These are phyloP conservation scores for Lycophotia porphyrea DNA, from an alignment of 2,888 invertebrate genomes.

Conservation along the genomic window DNA sequence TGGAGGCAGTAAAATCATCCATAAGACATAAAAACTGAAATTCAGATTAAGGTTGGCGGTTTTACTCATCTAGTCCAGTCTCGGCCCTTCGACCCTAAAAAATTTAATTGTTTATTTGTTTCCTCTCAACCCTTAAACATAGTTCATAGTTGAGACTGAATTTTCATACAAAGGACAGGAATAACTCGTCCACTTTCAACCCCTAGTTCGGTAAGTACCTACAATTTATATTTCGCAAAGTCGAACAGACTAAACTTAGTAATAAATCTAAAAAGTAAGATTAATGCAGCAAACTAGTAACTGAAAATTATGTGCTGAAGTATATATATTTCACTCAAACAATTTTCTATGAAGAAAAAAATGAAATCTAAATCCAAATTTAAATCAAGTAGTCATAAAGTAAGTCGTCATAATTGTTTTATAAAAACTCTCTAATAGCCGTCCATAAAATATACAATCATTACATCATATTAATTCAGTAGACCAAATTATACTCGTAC, in stretches of 20 bases:
- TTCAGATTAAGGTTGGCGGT: not conserved
- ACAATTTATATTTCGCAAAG: too few species aligned
- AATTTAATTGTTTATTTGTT: too few species aligned
- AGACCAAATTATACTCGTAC: slow-evolving; percentile 45
- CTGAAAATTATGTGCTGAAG: not conserved
- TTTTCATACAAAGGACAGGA: too few species aligned
- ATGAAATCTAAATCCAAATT: not conserved
- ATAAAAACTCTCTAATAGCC: slow-evolving; percentile 10
- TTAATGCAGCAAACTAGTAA: not conserved
- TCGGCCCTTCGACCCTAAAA: too few species aligned
- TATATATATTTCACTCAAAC: fast-evolving
- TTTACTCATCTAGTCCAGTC: too few species aligned
- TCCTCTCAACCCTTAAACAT: too few species aligned
- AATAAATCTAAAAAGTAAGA: not conserved
- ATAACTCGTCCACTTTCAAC: too few species aligned
- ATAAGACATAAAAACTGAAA: slow-evolving; percentile 18
- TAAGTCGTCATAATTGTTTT: not conserved
- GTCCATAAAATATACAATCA: slow-evolving; percentile 29
- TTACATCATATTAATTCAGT: slow-evolving; percentile 30
- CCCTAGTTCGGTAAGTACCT: too few species aligned
- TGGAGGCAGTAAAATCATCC: slow-evolving; percentile 25
- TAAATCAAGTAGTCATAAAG: too few species aligned
- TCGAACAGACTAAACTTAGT: not conserved
- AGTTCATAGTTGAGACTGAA: too few species aligned
- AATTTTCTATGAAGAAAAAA: not conserved